Conservation (phyloP, 2,113 vertebrate species). For the Candoia aspera region DNA sequence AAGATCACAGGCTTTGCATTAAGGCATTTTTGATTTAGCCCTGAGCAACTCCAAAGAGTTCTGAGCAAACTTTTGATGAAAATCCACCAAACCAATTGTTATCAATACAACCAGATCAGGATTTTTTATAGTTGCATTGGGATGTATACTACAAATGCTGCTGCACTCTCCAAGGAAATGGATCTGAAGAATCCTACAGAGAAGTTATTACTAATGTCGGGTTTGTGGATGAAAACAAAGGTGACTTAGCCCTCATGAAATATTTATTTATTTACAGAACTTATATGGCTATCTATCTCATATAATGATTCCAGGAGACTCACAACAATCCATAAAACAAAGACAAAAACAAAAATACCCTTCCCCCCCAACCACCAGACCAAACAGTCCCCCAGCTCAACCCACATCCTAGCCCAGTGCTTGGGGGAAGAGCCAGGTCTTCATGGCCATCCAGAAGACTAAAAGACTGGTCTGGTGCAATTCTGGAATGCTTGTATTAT, state of each 20-base stretch:
- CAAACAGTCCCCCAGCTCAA: neutral
- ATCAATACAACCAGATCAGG: neutral
- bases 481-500: neutral
- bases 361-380: no score
- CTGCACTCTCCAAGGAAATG: neutral
- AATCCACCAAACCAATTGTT: neutral
- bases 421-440: neutral
- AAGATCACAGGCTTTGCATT: neutral
- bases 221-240: neutral
- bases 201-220: neutral
- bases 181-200: neutral
- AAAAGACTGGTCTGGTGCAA: neutral
- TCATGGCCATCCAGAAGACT: neutral
- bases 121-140: neutral
- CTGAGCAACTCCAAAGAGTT: neutral
- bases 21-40: neutral
- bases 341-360: neutral
- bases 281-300: neutral
- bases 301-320: neutral
- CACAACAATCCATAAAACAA: neutral
- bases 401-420: neutral
- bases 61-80: neutral
- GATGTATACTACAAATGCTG: neutral
- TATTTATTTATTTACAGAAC: neutral
- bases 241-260: neutral